Base-by-base conservation (phyloP, 2,113 vertebrate species). In the Zosterops pallidus region DNA sequence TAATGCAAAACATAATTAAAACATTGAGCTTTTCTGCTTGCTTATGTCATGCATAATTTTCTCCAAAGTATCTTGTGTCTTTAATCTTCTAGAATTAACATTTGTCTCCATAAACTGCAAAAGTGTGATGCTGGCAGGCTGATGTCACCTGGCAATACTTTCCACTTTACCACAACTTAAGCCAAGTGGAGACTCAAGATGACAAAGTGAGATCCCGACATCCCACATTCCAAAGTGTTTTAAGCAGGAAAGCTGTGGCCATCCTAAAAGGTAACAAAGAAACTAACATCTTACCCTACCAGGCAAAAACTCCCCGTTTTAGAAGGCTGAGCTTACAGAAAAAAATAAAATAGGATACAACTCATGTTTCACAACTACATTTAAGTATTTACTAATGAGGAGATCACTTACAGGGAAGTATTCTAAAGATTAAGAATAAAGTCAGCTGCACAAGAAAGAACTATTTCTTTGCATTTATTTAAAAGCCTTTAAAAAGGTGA, bases 401-500 rank as follows among this genome's bases (percentile, higher is more conserved):
- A 72, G 25, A 42, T 17, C 56, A 50, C 29, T 47, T n/a, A 53
- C 2, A 67, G 55, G 24, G 12, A 80, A 69, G 31, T 47, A 33
- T 78, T 65, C 18, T 42, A 28, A 42, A 31, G 17, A 50, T 53
- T 37, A 87, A 82, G 37, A 91, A 94, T 52, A 42, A 81, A 84
- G 28, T 39, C 68, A 89, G n/a, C 68, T 90, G 44, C 85, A 94
- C 42, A 63, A 67, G 28, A 37, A 77, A 65, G 23, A 90, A 70
- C 63, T 77, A 37, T 57, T 88, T 92, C 2, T 92, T 72, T 59
- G 28, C 57, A 83, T 92, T 93, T 92, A 93, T 90, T 95, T 55
- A 71, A 86, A 81, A 75, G 60, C 37, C 63, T 90, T 95, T 88
- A 67, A 55, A 90, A 83, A 3, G 35, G 8, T 72, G 24, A 88